These are phyloP conservation scores for Upupa epops DNA, from an alignment of 2,113 vertebrate species.

Conservation along the genomic window DNA sequence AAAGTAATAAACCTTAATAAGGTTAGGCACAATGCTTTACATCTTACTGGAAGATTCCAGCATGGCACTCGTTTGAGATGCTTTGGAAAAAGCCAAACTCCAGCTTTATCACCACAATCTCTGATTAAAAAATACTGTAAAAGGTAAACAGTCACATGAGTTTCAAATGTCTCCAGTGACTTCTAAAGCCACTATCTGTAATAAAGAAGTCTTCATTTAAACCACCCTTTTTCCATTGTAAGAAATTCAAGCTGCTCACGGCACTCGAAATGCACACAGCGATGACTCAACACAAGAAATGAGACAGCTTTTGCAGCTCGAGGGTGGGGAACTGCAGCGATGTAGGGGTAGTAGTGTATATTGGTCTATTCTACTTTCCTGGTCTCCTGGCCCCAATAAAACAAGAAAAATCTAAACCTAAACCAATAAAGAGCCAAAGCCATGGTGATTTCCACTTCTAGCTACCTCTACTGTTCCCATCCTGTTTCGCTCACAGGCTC, in stretches of 20 bases:
- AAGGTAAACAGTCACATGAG: neutral
- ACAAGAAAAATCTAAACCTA: neutral
- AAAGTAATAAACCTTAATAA: neutral
- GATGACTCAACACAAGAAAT: neutral
- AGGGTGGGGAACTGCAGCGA: neutral
- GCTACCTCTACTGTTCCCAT: neutral
- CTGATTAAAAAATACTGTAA: neutral
- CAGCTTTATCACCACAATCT: neutral
- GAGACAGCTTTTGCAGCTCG: neutral
- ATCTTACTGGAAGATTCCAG: neutral
- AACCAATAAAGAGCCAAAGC: neutral
- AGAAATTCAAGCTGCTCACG: neutral
- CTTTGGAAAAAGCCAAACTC: neutral
- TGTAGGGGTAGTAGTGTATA: rapidly evolving
- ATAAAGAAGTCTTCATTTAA: neutral
- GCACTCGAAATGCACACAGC: neutral
- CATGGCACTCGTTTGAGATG: neutral
- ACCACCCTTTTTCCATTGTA: neutral
- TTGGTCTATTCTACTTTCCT: neutral
- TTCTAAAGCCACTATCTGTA: neutral
- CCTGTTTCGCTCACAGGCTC: neutral
- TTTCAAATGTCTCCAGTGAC: neutral
- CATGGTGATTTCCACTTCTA: neutral
- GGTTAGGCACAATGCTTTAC: neutral
- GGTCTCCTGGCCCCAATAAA: neutral